Evolutionary conservation across 2,888 invertebrate species (phyloP).

Genomic region (Hirtodrosophila duncani): DNA sequence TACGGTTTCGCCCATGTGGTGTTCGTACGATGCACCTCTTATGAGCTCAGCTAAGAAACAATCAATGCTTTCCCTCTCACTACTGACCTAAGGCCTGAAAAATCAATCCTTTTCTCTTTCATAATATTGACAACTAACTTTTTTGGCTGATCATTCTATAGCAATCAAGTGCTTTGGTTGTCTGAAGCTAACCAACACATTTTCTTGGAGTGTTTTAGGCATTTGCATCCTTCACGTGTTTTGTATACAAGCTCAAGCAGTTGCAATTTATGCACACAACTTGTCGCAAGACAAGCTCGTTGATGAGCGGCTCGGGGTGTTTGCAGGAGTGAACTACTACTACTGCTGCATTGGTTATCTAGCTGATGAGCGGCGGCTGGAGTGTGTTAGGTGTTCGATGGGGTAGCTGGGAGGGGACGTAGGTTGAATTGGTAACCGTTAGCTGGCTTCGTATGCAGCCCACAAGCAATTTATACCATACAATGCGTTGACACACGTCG

Average conservation of each 20-base stretch:
- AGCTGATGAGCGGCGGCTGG: constrained; percentile 4
- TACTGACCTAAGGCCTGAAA: too few relatives aligned
- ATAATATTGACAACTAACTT: too few relatives aligned
- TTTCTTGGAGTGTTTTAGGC: constrained; percentile 6
- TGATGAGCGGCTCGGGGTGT: constrained; percentile 9
- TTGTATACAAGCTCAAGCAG: constrained; percentile 62
- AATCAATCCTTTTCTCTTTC: too few relatives aligned
- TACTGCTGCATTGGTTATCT: constrained; percentile 51
- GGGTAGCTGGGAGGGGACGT: neutral
- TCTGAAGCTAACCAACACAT: neutral
- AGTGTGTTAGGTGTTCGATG: too few relatives aligned
- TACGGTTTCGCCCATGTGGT: too few relatives aligned
- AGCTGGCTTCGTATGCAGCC: constrained; percentile 31
- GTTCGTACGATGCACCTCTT: too few relatives aligned
- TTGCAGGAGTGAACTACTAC: constrained; percentile 23
- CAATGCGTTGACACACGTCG: constrained; percentile 72
- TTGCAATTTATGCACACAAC: constrained; percentile 66
- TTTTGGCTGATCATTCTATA: too few relatives aligned
- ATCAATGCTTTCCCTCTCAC: too few relatives aligned
- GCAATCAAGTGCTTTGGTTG: too few relatives aligned
- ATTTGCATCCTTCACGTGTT: constrained; percentile 64
- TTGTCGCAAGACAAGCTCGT: constrained; percentile 45
- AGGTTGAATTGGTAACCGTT: neutral
- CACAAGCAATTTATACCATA: constrained; percentile 65
- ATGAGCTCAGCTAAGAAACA: too few relatives aligned